Conservation (phyloP, 2,113 vertebrate species). For the Eidolon helvum region DNA sequence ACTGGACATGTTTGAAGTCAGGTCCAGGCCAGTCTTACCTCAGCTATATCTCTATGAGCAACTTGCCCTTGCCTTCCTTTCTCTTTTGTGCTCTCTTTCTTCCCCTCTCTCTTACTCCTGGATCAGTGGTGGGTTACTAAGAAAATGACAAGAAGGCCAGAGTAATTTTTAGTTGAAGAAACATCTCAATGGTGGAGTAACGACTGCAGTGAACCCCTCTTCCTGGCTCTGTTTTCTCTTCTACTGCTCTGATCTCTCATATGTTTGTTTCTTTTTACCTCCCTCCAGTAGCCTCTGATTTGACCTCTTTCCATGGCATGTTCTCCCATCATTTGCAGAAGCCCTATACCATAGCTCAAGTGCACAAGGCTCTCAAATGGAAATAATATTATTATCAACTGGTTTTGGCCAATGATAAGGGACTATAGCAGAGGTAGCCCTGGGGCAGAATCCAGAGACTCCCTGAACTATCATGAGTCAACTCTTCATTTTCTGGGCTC, state of each 20-base stretch:
- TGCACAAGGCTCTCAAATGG: not conserved
- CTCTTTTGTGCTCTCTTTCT: not conserved
- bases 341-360: not conserved
- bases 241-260: not conserved
- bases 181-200: not conserved
- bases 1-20: not conserved
- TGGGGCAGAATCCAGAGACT: not conserved
- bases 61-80: not conserved
- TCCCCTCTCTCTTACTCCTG: not conserved
- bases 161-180: not conserved
- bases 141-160: not conserved
- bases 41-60: not conserved
- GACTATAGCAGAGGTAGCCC: not conserved
- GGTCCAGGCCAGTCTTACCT: not conserved
- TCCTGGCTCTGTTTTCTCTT: not conserved
- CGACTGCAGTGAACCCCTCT: not conserved
- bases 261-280: not conserved
- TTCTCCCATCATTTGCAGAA: not conserved
- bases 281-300: not conserved
- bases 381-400: not conserved
- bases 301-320: not conserved
- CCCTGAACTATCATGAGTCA: not conserved
- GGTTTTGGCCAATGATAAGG: not conserved
- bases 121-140: not conserved
- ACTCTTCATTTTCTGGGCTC: not conserved